Evolutionary conservation across 2,888 invertebrate species (phyloP).

Genomic region (Drosophila mettleri): DNA sequence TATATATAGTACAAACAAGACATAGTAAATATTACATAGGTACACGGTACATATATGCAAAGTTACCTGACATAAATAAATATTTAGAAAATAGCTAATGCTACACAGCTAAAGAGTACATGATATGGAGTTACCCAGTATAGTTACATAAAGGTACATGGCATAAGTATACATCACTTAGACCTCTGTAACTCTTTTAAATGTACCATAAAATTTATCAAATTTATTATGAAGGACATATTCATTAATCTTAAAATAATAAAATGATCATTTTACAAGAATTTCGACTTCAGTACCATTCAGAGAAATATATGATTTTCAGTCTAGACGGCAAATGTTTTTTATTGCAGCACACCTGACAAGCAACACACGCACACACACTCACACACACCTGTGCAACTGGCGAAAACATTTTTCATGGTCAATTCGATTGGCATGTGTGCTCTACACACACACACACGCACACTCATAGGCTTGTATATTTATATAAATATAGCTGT

Average conservation of each 20-base stretch:
- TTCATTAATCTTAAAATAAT: background rate
- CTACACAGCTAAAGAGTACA: too few relatives aligned
- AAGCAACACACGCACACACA: conserved; percentile 11
- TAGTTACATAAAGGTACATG: too few relatives aligned
- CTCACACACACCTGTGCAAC: conserved; percentile 14
- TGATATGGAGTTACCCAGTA: too few relatives aligned
- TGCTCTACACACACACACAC: conserved; percentile 1
- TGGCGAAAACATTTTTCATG: conserved; percentile 74
- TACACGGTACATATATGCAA: too few relatives aligned
- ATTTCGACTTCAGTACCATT: conserved; percentile 5
- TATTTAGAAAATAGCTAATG: too few relatives aligned
- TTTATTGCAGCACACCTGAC: conserved; percentile 45
- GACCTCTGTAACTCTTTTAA: background rate
- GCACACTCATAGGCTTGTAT: background rate
- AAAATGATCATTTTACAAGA: too few relatives aligned
- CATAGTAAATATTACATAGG: too few relatives aligned
- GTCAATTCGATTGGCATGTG: conserved; percentile 73
- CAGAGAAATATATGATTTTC: conserved; percentile 9
- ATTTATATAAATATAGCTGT: background rate
- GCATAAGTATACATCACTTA: too few relatives aligned
- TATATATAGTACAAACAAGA: too few relatives aligned
- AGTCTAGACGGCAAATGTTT: conserved; percentile 27
- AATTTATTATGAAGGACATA: background rate
- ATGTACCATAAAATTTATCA: background rate
- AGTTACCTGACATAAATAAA: too few relatives aligned